Percentiles rank a stretch among this genome's conserved stretches.
Evolutionary conservation across 2,113 vertebrate species (phyloP).

Genomic region (Diphyllodes magnificus): DNA sequence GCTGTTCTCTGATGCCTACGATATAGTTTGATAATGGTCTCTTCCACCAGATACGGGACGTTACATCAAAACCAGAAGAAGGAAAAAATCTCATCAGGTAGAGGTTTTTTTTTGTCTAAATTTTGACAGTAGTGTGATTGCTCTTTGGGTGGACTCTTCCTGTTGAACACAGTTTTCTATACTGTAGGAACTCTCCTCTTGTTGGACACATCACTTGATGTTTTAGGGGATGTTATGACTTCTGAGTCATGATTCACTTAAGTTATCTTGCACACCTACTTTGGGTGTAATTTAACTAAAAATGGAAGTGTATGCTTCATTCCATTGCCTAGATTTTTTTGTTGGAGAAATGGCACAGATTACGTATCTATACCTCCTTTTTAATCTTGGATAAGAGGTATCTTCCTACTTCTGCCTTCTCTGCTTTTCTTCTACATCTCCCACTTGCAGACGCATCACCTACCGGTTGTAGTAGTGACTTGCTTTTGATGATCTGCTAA

Average conservation of each 20-base stretch:
- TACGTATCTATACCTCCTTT: background rate
- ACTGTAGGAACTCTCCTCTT: background rate
- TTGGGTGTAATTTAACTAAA: background rate
- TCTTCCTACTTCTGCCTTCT: background rate
- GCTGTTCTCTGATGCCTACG: background rate
- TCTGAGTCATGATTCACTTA: background rate
- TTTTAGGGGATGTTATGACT: background rate
- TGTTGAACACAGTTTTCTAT: background rate
- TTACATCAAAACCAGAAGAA: conserved; percentile 78
- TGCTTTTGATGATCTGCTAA: background rate
- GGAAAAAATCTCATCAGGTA: conserved; percentile 86
- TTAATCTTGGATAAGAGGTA: background rate
- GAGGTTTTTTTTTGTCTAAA: background rate
- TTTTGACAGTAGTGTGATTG: background rate
- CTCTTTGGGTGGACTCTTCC: background rate
- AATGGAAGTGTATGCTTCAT: background rate
- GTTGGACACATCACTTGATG: background rate
- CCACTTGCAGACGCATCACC: background rate
- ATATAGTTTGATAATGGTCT: background rate
- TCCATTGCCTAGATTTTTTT: background rate
- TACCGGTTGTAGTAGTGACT: background rate
- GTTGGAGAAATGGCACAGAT: background rate
- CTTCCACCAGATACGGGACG: conserved; percentile 49
- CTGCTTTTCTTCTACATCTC: background rate
- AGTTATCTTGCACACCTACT: background rate